Evolutionary conservation across 2,888 invertebrate genomes (phyloP), one percentile per base, ranked within the genome.

Genomic region (Athalia rosae): DNA sequence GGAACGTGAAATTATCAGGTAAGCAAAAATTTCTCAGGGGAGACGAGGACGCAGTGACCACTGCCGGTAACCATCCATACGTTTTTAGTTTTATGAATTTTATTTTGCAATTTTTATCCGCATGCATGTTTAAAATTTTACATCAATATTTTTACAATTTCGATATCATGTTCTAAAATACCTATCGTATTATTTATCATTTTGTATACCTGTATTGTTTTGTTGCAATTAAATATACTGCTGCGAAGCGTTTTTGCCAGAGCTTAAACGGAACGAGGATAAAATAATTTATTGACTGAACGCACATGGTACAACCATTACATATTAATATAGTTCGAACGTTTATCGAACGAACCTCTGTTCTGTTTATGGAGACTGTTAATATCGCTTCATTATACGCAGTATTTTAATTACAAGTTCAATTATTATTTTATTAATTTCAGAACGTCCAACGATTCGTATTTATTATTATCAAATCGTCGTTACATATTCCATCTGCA

Each of bases 391-490:
- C 56, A 45, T 13, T 71, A n/a, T n/a, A 58, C 6, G 45, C 58
- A 71, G 41, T 71, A 11, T 58, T 58, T 48, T 7, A 71, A 71
- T 58, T 71, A 28, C 28, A 28, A 71, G 58, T 71, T 43, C 56
- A 71, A 41, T 71, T 62, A 11, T 62, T 58, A 13, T 71, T 71
- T 58, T 71, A 58, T 45, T 76, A 56, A 64, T 76, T 74, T 74
- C 63, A 74, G 74, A 74, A 48, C 43, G 69, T 69, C 77, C 63
- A 56, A 73, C n/a, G 50, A 62, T 63, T 76, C 11, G 28, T 41
- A 47, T 63, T 56, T 41, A 48, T 77, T 69, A 78, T 80, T 79
- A 78, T 76, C 76, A 45, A 53, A 62, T 73, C 67, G 28, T 53
- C 73, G 62, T 43, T 28, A 28, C 2, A 28, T 28, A 28, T 28